These are phyloP conservation scores for Heliopora coerulea DNA, from an alignment of 92 coral and sea anemone genomes.

Conservation along the genomic window DNA sequence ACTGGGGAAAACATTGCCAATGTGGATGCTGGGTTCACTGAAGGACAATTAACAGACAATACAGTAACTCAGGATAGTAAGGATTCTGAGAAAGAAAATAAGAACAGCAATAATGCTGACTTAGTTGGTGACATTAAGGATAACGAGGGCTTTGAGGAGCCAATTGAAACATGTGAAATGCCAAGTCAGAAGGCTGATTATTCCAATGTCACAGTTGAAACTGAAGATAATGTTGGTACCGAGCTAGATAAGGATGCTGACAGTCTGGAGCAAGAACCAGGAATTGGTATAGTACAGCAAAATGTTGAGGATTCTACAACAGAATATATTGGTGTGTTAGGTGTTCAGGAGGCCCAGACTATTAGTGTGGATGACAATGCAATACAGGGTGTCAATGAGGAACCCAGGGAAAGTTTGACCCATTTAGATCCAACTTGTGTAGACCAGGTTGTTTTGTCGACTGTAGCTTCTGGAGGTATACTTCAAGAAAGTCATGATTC, in stretches of 20 bases:
- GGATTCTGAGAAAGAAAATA: background rate
- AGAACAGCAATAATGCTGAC: background rate
- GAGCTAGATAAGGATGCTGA: too few species aligned
- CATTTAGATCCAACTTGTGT: background rate
- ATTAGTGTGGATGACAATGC: background rate
- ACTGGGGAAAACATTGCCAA: background rate
- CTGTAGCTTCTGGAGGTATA: background rate
- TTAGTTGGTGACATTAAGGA: background rate
- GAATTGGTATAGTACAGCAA: background rate
- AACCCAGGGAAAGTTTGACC: background rate
- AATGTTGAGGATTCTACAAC: background rate
- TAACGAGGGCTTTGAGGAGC: slow-evolving; percentile 4
- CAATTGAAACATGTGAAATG: background rate
- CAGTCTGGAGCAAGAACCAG: too few species aligned
- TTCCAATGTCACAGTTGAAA: background rate
- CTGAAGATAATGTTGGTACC: background rate
- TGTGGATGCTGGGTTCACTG: background rate
- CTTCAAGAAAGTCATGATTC: background rate
- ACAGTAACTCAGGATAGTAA: slow-evolving; percentile 1
- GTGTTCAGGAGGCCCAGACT: background rate
- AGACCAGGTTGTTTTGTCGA: background rate
- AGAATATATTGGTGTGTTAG: background rate
- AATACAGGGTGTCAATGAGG: background rate
- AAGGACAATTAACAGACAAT: background rate
- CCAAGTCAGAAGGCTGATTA: background rate